Evolutionary conservation across 2,888 invertebrate genomes (phyloP), one percentile per base, ranked within the genome.

Genomic region (Tenthredo notha): DNA sequence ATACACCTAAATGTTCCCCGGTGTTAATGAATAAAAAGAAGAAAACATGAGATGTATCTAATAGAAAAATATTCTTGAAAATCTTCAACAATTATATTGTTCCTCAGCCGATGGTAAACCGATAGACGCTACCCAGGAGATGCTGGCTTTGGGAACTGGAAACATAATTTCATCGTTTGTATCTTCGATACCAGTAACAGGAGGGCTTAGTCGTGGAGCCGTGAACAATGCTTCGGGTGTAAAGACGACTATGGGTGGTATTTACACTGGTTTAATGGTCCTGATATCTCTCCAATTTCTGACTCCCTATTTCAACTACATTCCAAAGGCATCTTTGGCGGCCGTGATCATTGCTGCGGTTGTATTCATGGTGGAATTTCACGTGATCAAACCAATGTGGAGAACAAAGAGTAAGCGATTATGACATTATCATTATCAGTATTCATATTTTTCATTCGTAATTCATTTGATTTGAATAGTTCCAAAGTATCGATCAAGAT

Each of bases 341-440:
- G 96, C 96, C 15, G 96, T 97, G 84, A 96, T 97, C 88, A 96
- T 97, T 77, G 95, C 96, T 47, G 96, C 96, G 37, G 96, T 97
- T 5, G 94, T 96, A 50, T 96, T 95, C 90, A 96, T 96, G 95
- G 95, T 96, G 18, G 96, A 96, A 88, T 93, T 95, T 86, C 95
- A 95, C 87, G 95, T 96, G 6, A 92, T 96, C 40, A 94, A 95
- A 88, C 95, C 96, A 0, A 95, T 96, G 92, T 96, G 96, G 96
- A 93, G 94, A 87, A 95, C 95, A 12, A 96, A 96, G 93, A 95
- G 96, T 96, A 93, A 92, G 94, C 33, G 12, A 29, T 40, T 70
- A 33, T 18, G n/a, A n/a, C n/a, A 83, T 29, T 21, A 29, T 29
- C 15, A 33, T 33, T n/a, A n/a, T n/a, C n/a, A 29, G 6, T n/a